Conservation (phyloP, 1,140 invertebrate genomes). For the Euwallacea similis region DNA sequence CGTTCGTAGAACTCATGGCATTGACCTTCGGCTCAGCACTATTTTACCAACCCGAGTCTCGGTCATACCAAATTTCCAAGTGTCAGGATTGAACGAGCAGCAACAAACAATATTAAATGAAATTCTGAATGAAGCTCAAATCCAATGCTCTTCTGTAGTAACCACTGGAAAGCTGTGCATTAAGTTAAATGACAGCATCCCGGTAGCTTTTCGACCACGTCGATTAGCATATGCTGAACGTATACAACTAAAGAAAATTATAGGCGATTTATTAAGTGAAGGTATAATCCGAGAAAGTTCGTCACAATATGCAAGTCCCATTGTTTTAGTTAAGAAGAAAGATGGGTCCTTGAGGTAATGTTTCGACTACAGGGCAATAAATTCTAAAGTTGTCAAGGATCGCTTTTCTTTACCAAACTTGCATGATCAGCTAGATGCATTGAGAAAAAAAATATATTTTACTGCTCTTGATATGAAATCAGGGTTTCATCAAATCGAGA, state of each 20-base stretch:
- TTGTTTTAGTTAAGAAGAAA: constrained; percentile 56
- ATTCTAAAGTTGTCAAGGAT: constrained; percentile 50
- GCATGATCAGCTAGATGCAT: constrained; percentile 40
- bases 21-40: neutral
- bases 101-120: neutral
- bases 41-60: neutral
- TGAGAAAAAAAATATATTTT: constrained; percentile 38
- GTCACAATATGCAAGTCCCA: constrained; percentile 52
- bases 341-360: constrained; percentile 53
- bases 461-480: constrained; percentile 40
- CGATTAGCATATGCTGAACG: constrained; percentile 32
- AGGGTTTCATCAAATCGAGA: constrained; percentile 39
- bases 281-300: constrained; percentile 50
- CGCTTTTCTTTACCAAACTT: constrained; percentile 45
- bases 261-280: constrained; percentile 47
- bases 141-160: neutral
- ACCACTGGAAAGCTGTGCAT: constrained; percentile 25
- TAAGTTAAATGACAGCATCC: constrained; percentile 15
- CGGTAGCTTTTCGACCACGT: constrained; percentile 31
- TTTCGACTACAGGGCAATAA: constrained; percentile 57
- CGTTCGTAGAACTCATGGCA: constrained; percentile 4
- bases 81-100: constrained; percentile 24
- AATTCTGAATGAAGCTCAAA: neutral
- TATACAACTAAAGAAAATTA: constrained; percentile 40
- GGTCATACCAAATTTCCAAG: neutral